Conservation (phyloP, 2,797 vertebrate genomes). For the Falco concolor region DNA sequence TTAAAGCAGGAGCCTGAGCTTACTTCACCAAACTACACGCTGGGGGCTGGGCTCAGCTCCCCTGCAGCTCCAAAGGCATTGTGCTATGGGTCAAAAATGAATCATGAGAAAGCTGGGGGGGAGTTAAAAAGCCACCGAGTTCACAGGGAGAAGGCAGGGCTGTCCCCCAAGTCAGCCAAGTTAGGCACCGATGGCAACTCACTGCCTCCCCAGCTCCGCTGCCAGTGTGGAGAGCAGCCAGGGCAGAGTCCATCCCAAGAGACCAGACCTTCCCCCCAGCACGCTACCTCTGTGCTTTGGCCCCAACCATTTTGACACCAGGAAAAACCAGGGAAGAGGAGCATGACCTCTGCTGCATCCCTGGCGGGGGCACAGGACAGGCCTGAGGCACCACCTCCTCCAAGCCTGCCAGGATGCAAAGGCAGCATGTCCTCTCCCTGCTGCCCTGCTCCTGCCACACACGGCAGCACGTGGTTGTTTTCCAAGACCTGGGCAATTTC, state of each 20-base stretch:
- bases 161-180: background rate
- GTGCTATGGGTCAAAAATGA: background rate
- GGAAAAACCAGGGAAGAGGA: background rate
- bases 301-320: background rate
- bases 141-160: background rate
- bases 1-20: background rate
- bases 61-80: background rate
- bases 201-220: background rate
- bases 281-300: background rate
- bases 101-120: background rate
- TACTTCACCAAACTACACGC: background rate
- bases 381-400: background rate
- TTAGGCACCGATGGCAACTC: background rate
- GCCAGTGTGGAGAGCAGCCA: fast-evolving
- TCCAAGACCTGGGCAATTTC: background rate
- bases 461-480: fast-evolving
- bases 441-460: background rate
- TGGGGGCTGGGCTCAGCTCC: background rate
- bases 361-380: fast-evolving
- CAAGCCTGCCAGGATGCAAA: background rate
- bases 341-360: background rate
- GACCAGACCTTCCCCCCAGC: background rate
- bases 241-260: background rate
- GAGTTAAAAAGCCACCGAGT: background rate
- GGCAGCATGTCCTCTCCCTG: background rate